These are phyloP conservation scores for Merodon equestris DNA, from an alignment of 2,888 invertebrate species.

Conservation along the genomic window DNA sequence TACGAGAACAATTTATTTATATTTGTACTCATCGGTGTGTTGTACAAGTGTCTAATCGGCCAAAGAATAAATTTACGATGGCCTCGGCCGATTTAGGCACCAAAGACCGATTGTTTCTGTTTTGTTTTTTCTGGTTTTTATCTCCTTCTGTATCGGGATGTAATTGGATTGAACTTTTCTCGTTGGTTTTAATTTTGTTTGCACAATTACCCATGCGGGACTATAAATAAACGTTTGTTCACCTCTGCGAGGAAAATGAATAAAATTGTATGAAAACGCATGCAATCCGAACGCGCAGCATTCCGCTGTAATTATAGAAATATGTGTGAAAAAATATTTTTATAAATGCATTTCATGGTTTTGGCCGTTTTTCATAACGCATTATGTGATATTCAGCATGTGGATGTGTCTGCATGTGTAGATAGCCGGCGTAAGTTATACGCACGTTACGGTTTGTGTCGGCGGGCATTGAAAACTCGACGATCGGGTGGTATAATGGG, in stretches of 20 bases:
- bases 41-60: neutral
- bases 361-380: no score
- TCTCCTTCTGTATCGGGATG: neutral
- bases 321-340: slow-evolving; percentile 6
- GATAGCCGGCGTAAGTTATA: no score
- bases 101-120: no score
- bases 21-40: neutral
- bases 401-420: no score
- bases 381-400: no score
- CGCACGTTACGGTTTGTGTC: no score
- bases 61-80: neutral
- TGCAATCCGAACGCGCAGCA: slow-evolving; percentile 5
- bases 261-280: slow-evolving; percentile 29
- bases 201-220: slow-evolving; percentile 44
- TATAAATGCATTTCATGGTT: no score
- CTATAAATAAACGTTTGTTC: slow-evolving; percentile 62
- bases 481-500: no score
- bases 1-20: slow-evolving; percentile 1
- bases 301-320: slow-evolving; percentile 62
- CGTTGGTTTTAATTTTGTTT: slow-evolving; percentile 34
- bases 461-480: no score
- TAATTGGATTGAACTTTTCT: slow-evolving; percentile 36
- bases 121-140: neutral
- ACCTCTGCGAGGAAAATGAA: slow-evolving; percentile 56
- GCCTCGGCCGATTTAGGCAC: neutral